Evolutionary conservation across 92 coral and sea anemone genomes (phyloP).

Genomic region (Parazoanthus atlanticus): DNA sequence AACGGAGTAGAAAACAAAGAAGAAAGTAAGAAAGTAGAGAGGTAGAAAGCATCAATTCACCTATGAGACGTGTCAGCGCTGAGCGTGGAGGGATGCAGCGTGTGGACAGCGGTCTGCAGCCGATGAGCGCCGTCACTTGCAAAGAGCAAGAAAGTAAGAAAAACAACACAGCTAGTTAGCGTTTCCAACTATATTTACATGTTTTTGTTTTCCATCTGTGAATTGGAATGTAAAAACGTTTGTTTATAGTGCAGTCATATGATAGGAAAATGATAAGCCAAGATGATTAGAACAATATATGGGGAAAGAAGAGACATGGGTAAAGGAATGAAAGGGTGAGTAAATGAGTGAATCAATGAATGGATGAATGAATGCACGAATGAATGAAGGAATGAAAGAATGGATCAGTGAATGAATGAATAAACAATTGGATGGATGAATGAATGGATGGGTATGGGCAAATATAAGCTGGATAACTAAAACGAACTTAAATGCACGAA

Average conservation of each 20-base stretch:
- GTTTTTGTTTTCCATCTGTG: background rate
- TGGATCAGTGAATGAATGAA: background rate
- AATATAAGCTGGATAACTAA: too few species aligned
- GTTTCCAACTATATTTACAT: background rate
- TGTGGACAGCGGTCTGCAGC: background rate
- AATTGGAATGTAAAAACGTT: background rate
- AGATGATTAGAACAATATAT: too few species aligned
- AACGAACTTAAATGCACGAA: too few species aligned
- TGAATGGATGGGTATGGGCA: too few species aligned
- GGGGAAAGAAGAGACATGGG: too few species aligned
- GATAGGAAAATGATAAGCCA: background rate
- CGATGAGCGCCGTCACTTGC: constrained; percentile 1
- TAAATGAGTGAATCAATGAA: too few species aligned
- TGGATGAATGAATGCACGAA: background rate
- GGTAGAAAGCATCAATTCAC: background rate
- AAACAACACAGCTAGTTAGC: background rate
- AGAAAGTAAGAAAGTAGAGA: background rate
- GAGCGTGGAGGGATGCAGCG: constrained; percentile 1
- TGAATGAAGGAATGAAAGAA: background rate
- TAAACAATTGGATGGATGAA: background rate
- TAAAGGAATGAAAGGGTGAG: too few species aligned
- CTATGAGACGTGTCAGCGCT: background rate
- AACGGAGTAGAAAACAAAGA: background rate
- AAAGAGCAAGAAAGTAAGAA: background rate
- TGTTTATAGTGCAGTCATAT: background rate